Conservation (phyloP, 2,113 vertebrate species). For the Nerophis lumbriciformis region DNA sequence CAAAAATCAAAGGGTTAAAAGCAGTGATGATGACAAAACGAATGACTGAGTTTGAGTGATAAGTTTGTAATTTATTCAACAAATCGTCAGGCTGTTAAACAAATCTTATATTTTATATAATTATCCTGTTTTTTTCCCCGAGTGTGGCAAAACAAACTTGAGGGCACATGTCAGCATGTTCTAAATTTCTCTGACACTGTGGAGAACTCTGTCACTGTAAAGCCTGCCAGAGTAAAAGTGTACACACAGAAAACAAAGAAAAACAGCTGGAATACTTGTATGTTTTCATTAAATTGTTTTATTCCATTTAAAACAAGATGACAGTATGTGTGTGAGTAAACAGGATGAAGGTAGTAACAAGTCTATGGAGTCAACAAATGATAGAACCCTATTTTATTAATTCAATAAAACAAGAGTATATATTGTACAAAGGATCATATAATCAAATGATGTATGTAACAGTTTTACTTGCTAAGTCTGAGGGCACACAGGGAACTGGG, state of each 20-base stretch:
- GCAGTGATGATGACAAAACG: not conserved
- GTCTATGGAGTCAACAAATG: slow-evolving; percentile 11
- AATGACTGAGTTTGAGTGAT: not conserved
- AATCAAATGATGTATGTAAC: slow-evolving; percentile 28
- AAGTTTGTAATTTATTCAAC: slow-evolving; percentile 1
- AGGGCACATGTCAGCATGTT: not conserved
- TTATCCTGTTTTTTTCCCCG: slow-evolving; percentile 3
- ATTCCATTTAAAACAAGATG: slow-evolving; percentile 52
- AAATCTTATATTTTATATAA: not conserved
- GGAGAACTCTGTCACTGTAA: not conserved
- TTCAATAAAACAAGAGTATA: slow-evolving; percentile 3
- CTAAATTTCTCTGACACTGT: not conserved
- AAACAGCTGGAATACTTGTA: slow-evolving; percentile 6
- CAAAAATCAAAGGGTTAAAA: not conserved
- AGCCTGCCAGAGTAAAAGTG: slow-evolving; percentile 4
- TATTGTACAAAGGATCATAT: slow-evolving; percentile 8
- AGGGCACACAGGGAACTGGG: slow-evolving; percentile 23
- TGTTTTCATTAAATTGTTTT: slow-evolving; percentile 43
- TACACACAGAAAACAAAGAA: slow-evolving; percentile 7
- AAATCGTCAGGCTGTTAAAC: slow-evolving; percentile 19
- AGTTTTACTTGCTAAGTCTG: slow-evolving; percentile 29
- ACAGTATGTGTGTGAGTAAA: not conserved
- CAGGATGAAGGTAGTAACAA: not conserved
- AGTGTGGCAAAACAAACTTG: slow-evolving; percentile 1
- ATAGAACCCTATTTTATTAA: slow-evolving; percentile 3